Conservation (phyloP, 1,140 invertebrate genomes). For the Calephelis nemesis region DNA sequence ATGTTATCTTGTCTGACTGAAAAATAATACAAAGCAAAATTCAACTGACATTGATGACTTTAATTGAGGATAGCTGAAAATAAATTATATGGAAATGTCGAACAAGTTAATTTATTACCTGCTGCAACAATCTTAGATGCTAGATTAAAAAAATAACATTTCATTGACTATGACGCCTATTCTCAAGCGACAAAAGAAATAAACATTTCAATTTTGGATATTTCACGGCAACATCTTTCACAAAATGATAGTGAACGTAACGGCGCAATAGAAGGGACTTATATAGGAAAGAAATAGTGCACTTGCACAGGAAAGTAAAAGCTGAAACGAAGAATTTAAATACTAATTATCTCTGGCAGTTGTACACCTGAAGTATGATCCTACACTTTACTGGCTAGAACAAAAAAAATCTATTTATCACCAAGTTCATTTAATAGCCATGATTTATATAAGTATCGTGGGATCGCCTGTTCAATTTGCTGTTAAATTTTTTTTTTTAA, state of each 20-base stretch:
- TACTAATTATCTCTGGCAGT: constrained; percentile 41
- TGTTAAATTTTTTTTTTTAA: no score
- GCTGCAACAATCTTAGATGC: constrained; percentile 61
- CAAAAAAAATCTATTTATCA: constrained; percentile 42
- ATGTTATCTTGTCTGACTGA: constrained; percentile 34
- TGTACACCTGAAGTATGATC: constrained; percentile 39
- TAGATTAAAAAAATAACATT: constrained; percentile 49
- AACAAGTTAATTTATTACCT: constrained; percentile 48
- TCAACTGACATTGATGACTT: constrained; percentile 33
- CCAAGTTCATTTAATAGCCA: no score
- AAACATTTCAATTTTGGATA: constrained; percentile 31
- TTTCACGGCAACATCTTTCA: constrained; percentile 30
- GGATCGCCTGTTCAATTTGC: no score
- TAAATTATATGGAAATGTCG: constrained; percentile 46
- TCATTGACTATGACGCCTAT: constrained; percentile 36
- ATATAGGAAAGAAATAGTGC: constrained; percentile 41
- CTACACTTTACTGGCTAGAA: constrained; percentile 42
- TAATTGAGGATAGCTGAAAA: constrained; percentile 29
- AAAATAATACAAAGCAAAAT: constrained; percentile 37
- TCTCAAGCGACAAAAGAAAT: constrained; percentile 35
- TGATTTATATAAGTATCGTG: constrained; percentile 11
- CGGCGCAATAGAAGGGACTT: constrained; percentile 29
- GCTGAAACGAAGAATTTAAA: constrained; percentile 41
- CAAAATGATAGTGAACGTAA: constrained; percentile 33
- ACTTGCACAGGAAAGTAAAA: constrained; percentile 37